Evolutionary conservation across 2,113 vertebrate genomes (phyloP), one percentile per base, ranked within the genome.

Genomic region (Isichthys henryi): DNA sequence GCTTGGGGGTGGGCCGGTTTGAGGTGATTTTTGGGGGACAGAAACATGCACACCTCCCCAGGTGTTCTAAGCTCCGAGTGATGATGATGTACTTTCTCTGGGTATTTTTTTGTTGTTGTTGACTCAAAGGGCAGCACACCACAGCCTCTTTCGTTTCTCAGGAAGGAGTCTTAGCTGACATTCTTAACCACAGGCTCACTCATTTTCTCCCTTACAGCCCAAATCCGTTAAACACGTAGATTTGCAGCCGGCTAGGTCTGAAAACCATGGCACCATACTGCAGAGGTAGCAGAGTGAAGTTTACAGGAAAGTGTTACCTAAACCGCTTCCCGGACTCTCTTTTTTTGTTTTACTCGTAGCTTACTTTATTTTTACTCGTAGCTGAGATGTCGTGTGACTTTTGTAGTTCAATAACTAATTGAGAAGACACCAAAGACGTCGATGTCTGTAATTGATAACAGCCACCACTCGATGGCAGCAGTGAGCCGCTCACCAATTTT

Each of bases 401-500:
- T 87, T 50, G 48, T 56, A 15, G 4, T 11, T 27, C 49, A 56
- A 35, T 53, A 21, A 21, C n/a, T 35, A 8, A 39, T 19, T n/a
- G 17, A 43, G 13, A 88, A 21, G 53, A 15, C 52, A 39, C 52
- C 27, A 58, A 88, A 53, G 86, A 35, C 1, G 10, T 66, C 15
- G 31, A 86, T 23, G 53, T 19, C 13, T 19, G 87, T 43, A 88
- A 62, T 62, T 31, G 39, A 19, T 45, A 88, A 58, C 15, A 39
- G 43, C 17, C 9, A 46, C 88, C 88, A 89, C 88, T 83, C 43
- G 80, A 39, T 83, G 88, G 88, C 88, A 89, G 88, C 80, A 89
- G 43, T n/a, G 39, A 84, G n/a, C 39, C 35, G 4, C 52, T 84
- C 23, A 62, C 19, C 52, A 0, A 31, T 13, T 62, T 58, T 31